Base-by-base conservation (phyloP, 2,113 vertebrate species). In the Saguinus midas region DNA sequence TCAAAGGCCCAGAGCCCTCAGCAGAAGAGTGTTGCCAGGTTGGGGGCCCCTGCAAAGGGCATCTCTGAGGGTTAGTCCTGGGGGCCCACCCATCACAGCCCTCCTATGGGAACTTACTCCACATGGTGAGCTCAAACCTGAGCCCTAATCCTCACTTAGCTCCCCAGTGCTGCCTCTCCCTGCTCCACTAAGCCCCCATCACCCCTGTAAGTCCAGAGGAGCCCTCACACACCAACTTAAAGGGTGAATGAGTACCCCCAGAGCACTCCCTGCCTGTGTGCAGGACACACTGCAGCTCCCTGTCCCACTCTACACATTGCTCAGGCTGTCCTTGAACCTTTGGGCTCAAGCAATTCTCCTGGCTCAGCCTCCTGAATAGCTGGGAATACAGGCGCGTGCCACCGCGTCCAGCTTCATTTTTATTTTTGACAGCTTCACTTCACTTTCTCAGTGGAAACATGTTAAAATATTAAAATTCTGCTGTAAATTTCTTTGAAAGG, bases 391-490 rank as follows among this genome's bases (percentile, higher is more conserved):
- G 40, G 43, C 43, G 1, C 7, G 8, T 43, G 25, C 61, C 73
- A 76, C 43, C 1, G 0, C 14, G 4, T 45, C 27, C 43, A 32
- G 43, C 40, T 75, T 14, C 50, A 32, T 76, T 87, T 94, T 52
- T 40, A 70, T 93, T 94, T 85, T 57, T 79, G 57, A 89, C 52
- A 76, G 29, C n/a, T 94, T 91, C 27, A 72, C 32, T 90, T 80
- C 18, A 23, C 70, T 78, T 78, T 25, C 61, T 90, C 79, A 57
- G 23, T 75, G 79, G 58, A 91, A 93, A 89, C 64, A 68, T 84
- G 84, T 21, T 96, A 86, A 97, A 91, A 91, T 82, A 92, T 84
- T 89, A 12, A 89, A 91, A 93, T 57, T 37, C 61, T 78, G 37
- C 90, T 93, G 61, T 82, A 86, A 86, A 76, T 35, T 91, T 72